Conservation (phyloP, 2,797 vertebrate genomes). For the Molossus alvarezi region DNA sequence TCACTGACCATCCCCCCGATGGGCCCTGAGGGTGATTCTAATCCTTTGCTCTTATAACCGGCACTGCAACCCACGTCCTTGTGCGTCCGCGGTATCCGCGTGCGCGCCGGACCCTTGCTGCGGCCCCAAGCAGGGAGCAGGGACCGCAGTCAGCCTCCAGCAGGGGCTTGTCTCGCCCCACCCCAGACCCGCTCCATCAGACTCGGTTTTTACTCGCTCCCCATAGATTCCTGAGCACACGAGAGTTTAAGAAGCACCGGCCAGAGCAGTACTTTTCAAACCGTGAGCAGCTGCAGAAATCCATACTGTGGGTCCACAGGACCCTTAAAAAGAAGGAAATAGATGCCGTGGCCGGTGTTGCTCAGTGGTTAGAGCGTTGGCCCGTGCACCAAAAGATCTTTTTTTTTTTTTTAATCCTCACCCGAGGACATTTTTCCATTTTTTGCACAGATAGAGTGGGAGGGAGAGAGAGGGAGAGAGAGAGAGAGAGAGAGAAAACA, state of each 20-base stretch:
- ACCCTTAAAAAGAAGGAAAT: neutral
- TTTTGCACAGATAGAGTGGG: no score
- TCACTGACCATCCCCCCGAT: rapidly evolving
- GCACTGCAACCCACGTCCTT: rapidly evolving
- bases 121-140: rapidly evolving
- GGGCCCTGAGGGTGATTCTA: neutral
- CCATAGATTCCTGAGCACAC: rapidly evolving
- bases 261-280: neutral
- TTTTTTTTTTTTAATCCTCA: no score
- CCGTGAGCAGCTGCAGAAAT: neutral
- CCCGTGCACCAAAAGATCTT: no score
- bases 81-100: rapidly evolving
- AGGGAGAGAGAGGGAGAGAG: no score
- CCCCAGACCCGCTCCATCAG: rapidly evolving
- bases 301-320: no score
- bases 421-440: no score
- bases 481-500: no score
- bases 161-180: no score
- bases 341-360: neutral
- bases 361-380: no score
- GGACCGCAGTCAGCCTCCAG: rapidly evolving
- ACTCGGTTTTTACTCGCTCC: neutral
- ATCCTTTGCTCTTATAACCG: neutral
- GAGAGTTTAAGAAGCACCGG: neutral
- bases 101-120: neutral